Percentiles rank a stretch among this genome's conserved stretches.
phyloP scores from a whole-genome alignment of 2,888 invertebrate genomes.

The Miltochrista miniata region DNA sequence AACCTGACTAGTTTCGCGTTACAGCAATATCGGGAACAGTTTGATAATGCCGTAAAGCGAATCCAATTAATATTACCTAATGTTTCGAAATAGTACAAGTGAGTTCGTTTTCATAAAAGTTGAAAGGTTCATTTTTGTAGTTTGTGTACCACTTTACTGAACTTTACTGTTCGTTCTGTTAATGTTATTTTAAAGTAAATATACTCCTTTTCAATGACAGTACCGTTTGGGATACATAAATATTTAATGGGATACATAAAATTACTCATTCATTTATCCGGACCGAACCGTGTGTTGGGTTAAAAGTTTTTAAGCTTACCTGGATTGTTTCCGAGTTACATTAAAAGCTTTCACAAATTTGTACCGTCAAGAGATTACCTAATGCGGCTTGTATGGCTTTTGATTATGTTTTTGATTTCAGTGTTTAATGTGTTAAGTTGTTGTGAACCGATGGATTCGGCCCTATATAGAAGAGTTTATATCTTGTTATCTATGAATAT shows the following conservation, averaged over 20 bases:
- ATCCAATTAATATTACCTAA: too few species aligned
- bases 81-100: too few species aligned
- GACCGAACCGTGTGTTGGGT: constrained; percentile 8
- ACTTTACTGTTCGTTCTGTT: too few species aligned
- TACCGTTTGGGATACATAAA: not conserved
- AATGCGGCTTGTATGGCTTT: constrained; percentile 1
- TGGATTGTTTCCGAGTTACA: constrained; percentile 18
- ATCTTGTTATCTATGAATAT: too few species aligned
- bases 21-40: too few species aligned
- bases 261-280: constrained; percentile 11
- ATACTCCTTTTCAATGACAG: not conserved
- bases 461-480: too few species aligned
- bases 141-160: too few species aligned
- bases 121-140: too few species aligned
- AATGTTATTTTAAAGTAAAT: not conserved
- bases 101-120: too few species aligned
- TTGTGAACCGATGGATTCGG: not conserved
- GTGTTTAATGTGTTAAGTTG: not conserved
- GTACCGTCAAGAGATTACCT: constrained; percentile 4
- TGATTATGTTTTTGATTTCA: not conserved
- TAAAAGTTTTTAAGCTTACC: constrained; percentile 33
- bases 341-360: constrained; percentile 22
- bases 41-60: too few species aligned
- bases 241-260: not conserved
- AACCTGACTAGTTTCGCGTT: too few species aligned